These are phyloP conservation scores for Papilio dardanus DNA, from an alignment of 1,140 invertebrate genomes.

Conservation along the genomic window DNA sequence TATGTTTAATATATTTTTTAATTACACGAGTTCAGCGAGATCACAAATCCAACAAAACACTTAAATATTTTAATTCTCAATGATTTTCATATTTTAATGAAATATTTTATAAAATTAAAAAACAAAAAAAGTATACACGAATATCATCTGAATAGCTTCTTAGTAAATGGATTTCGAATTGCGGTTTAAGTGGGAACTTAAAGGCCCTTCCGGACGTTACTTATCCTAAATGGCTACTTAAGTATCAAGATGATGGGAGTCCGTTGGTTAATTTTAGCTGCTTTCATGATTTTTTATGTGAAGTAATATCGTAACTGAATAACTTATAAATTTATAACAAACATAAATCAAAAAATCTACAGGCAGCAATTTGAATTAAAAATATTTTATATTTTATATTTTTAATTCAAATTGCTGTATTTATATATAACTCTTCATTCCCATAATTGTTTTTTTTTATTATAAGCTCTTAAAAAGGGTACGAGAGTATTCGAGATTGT, in stretches of 20 bases:
- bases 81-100: too few relatives aligned
- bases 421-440: too few relatives aligned
- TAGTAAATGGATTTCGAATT: constrained; percentile 14
- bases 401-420: too few relatives aligned
- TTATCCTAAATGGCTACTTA: constrained; percentile 22
- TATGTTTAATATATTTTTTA: not conserved
- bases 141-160: not conserved
- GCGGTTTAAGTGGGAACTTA: constrained; percentile 4
- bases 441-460: not conserved
- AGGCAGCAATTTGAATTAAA: too few relatives aligned
- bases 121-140: too few relatives aligned
- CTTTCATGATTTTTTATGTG: not conserved
- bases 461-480: not conserved
- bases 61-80: too few relatives aligned
- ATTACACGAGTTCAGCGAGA: not conserved
- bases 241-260: not conserved
- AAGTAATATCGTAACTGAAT: not conserved
- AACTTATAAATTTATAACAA: not conserved
- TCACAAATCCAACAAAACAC: not conserved
- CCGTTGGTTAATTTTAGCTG: not conserved
- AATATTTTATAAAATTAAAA: not conserved
- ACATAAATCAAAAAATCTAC: too few relatives aligned
- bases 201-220: constrained; percentile 14
- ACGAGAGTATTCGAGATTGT: not conserved
- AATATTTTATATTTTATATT: too few relatives aligned